phyloP scores from a whole-genome alignment of 1,140 invertebrate species.

The Berghia stephanieae region DNA sequence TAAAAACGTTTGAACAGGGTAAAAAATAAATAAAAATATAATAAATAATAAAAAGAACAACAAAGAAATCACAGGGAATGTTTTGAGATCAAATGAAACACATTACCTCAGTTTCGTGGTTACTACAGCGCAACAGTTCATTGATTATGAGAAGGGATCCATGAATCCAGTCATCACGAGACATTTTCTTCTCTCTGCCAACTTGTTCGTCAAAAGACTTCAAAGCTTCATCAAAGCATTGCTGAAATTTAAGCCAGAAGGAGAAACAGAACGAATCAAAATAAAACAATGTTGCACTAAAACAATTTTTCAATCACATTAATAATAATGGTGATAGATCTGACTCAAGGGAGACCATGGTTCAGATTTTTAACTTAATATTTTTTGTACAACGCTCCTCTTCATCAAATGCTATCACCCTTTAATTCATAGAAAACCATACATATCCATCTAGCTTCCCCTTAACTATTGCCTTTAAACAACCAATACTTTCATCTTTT shows the following conservation, averaged over 20 bases:
- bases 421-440: no score
- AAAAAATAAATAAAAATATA: constrained; percentile 8
- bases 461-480: no score
- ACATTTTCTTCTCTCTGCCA: constrained; percentile 79
- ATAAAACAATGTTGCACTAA: no score
- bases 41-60: neutral
- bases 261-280: constrained; percentile 54
- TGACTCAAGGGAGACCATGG: no score
- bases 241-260: constrained; percentile 67
- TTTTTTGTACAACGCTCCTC: no score
- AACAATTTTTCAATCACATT: no score
- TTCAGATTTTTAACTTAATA: no score
- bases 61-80: neutral
- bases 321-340: no score
- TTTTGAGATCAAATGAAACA: no score
- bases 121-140: constrained; percentile 91
- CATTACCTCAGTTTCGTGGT: constrained; percentile 81
- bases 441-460: no score
- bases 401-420: no score
- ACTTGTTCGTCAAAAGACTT: constrained; percentile 78
- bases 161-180: constrained; percentile 90
- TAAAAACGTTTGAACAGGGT: neutral
- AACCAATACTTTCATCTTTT: no score
- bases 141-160: constrained; percentile 93
- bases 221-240: constrained; percentile 90